Evolutionary conservation across 2,113 vertebrate species (phyloP).

Genomic region (Echinops telfairi): DNA sequence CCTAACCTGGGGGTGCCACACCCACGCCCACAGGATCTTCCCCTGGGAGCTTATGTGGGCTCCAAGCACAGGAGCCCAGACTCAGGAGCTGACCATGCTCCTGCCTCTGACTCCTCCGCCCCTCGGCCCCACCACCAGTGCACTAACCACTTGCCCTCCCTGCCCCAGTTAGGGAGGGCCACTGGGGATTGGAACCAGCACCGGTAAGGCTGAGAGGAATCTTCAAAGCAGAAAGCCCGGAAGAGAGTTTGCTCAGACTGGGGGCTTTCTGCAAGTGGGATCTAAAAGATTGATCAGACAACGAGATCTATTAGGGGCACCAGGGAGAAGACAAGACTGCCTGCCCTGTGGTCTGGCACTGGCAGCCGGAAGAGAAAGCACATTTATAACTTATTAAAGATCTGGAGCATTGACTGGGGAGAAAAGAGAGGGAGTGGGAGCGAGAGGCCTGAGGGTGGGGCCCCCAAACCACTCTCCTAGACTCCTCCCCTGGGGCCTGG

Average conservation of each 20-base stretch:
- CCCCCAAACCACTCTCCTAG: neutral
- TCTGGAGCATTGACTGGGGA: conserved; percentile 72
- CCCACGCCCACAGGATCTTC: neutral
- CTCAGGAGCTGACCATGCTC: neutral
- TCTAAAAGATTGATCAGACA: conserved; percentile 84
- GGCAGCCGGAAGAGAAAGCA: conserved; percentile 68
- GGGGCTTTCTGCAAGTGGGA: conserved; percentile 62
- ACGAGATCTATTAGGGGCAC: conserved; percentile 75
- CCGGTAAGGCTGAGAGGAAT: neutral
- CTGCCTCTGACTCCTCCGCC: too few relatives aligned
- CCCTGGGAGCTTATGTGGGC: neutral
- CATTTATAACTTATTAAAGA: conserved; percentile 86
- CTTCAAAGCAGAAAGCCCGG: neutral
- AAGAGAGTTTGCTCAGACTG: neutral
- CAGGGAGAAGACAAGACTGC: conserved; percentile 62
- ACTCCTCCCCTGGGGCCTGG: neutral
- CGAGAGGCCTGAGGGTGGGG: fast-evolving
- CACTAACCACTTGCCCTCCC: too few relatives aligned
- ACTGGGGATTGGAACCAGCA: neutral
- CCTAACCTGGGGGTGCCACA: neutral
- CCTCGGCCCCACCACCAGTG: neutral
- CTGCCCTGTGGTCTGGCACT: conserved; percentile 59
- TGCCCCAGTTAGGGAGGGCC: fast-evolving
- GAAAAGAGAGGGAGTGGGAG: conserved; percentile 43
- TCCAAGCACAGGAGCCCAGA: neutral